Conservation (phyloP, 1,140 invertebrate genomes). For the Zaprionus ghesquierei region DNA sequence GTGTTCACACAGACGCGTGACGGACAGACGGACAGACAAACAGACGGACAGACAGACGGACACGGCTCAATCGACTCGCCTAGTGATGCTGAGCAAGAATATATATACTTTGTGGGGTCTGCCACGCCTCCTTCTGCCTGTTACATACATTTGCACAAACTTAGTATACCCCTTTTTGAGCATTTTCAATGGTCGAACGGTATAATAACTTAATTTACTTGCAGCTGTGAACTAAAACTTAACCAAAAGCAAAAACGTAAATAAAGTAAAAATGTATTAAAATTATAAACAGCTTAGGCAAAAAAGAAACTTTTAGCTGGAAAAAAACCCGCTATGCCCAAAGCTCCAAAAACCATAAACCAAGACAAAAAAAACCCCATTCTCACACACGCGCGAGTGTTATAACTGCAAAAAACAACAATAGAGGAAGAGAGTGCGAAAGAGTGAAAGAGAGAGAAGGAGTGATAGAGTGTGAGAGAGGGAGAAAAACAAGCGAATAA, state of each 20-base stretch:
- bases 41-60: too few species aligned
- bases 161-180: too few species aligned
- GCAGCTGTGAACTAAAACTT: too few species aligned
- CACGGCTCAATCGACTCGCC: too few species aligned
- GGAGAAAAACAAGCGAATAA: conserved; percentile 51
- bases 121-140: too few species aligned
- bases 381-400: conserved; percentile 8
- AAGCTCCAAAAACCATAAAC: conserved; percentile 65
- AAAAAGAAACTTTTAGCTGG: conserved; percentile 53
- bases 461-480: not conserved
- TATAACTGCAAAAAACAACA: conserved; percentile 5
- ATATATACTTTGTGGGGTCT: too few species aligned
- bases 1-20: too few species aligned
- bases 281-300: conserved; percentile 74
- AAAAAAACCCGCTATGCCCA: not conserved
- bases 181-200: too few species aligned
- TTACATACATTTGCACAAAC: too few species aligned
- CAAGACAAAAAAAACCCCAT: conserved; percentile 66
- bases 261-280: conserved; percentile 43
- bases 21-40: too few species aligned
- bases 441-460: not conserved
- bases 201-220: too few species aligned
- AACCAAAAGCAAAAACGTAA: conserved; percentile 15
- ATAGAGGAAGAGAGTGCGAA: not conserved
- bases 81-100: too few species aligned